Evolutionary conservation across 64 coral and sea anemone genomes (phyloP), one percentile per base, ranked within the genome.

Genomic region (Porites lutea): DNA sequence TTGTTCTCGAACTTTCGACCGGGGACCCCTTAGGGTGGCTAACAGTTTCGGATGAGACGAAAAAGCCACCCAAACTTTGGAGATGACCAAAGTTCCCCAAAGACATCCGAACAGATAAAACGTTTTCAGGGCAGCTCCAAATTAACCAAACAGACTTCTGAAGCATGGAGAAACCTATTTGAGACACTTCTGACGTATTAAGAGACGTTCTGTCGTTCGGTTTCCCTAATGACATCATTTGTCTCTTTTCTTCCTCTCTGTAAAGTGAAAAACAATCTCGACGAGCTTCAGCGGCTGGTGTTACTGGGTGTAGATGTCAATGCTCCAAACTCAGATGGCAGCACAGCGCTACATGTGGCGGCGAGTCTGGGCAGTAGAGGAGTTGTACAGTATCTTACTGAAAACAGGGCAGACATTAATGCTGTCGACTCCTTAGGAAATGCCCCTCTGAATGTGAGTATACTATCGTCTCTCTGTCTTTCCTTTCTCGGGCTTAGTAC

Each of bases 381-480:
- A 54, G 53, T 98, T 62, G 89, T 98, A 53, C 90, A 98, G 14
- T 98, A 95, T 59, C 90, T 98, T n/a, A 88, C 87, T 84, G 97
- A 92, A 70, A 82, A 96, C 73, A 88, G 91, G n/a, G 94, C 94
- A 9, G 94, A 96, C 71, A 77, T 96, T 13, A 98, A 98, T 57
- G 87, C 82, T 22, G 90, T 98, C 44, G 97, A 98, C 75, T 90
- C 87, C 12, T 75, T 83, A 54, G 97, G 97, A 16, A 90, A 98
- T 78, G 71, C 94, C 3, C 91, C 97, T 64, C 72, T 98, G 65
- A 98, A 98, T 37, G 97, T 98, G 65, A 96, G 97, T 83, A 37
- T 37, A 37, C 27, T 37, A 37, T 37, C 27, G 27, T 37, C 27
- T 4, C 3, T 60, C 14, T 21, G 67, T 55, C 5, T 81, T 48